A percentile compares a stretch with the other conserved stretches of the same genome.
Conservation (phyloP, 2,113 vertebrate species). For the Empidonax traillii region DNA sequence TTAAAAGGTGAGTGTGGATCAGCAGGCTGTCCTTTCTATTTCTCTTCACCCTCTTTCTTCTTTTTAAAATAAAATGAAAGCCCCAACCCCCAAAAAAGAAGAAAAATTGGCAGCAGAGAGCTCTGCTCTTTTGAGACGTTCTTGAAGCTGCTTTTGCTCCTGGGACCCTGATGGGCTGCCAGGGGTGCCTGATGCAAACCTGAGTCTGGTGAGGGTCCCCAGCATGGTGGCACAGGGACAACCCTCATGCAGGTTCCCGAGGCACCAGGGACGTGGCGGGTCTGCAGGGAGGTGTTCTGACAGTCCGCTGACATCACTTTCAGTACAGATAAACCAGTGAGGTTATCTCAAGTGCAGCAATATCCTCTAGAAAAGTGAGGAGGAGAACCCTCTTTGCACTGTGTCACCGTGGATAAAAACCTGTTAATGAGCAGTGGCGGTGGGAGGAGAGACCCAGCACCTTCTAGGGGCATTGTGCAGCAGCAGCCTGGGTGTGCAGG, state of each 20-base stretch:
- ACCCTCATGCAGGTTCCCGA: fast-evolving
- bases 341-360: conserved; percentile 58
- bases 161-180: background rate
- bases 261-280: fast-evolving
- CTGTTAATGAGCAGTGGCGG: background rate
- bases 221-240: fast-evolving
- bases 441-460: background rate
- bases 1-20: background rate
- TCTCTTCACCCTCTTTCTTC: fast-evolving
- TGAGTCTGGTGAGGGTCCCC: background rate
- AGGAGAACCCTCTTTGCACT: conserved; percentile 39
- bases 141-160: background rate
- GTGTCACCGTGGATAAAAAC: conserved; percentile 13
- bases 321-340: background rate
- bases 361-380: background rate
- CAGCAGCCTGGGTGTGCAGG: background rate
- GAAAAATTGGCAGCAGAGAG: background rate
- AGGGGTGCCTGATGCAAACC: background rate
- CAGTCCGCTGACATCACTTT: background rate
- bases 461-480: background rate
- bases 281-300: background rate
- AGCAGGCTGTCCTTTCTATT: background rate
- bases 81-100: fast-evolving
- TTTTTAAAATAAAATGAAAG: background rate
- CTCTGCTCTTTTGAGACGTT: fast-evolving